Evolutionary conservation across 2,113 vertebrate species (phyloP), one percentile per base, ranked within the genome.

Genomic region (Alouatta palliata): DNA sequence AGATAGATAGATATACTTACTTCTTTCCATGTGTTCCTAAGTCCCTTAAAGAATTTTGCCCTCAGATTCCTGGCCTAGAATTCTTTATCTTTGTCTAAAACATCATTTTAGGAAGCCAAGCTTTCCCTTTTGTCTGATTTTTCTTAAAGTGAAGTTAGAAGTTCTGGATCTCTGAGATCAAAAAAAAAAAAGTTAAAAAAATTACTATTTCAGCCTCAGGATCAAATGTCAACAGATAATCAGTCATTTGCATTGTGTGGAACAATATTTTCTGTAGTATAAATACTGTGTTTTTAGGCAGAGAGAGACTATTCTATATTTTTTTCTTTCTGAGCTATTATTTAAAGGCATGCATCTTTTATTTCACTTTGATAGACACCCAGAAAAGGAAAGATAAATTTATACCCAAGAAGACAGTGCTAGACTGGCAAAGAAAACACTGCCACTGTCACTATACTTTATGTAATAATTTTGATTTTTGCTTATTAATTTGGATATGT

Each of bases 181-280:
- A 37, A 81, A 84, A 87, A 68, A 68, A 79, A 37, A 84, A 86
- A 45, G 56, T 17, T 79, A 27, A 83, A 82, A 83, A 19, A 71
- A 49, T 32, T 12, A n/a, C 6, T 52, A 8, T 17, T 49, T 76
- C 40, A 61, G 32, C 6, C 16, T 90, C 40, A 81, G 37, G 8
- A 20, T 89, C 45, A 80, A n/a, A 52, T 3, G 56, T 80, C 40
- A 52, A 1, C 14, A 68, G 73, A 54, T 2, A 52, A 20, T 73
- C n/a, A 76, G 52, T 8, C 25, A 64, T 40, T 94, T 64, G 30
- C 6, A 40, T n/a, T 40, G 1, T 35, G 9, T 4, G 3, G 10
- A 75, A 17, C 9, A 80, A 43, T 32, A 2, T 56, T 88, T 84
- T 64, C 49, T 1, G 1, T 58, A 89, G 45, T 12, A 58, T 83